Evolutionary conservation across 2,113 vertebrate species (phyloP).

Genomic region (Turdus rufiventris): DNA sequence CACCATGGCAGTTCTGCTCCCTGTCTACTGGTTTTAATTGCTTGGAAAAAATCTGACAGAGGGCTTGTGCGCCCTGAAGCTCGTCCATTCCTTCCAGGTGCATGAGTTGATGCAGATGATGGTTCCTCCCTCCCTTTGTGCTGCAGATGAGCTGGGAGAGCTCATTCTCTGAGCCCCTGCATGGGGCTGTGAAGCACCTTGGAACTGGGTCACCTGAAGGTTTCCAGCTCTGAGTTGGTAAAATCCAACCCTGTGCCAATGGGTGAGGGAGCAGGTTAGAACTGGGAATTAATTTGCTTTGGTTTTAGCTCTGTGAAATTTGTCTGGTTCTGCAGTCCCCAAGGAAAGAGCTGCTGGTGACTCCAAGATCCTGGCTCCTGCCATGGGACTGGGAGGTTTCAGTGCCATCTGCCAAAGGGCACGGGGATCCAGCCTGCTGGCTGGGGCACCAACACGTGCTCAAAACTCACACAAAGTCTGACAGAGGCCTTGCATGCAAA

Average conservation of each 20-base stretch:
- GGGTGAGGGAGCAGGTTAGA: not conserved
- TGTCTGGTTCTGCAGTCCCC: not conserved
- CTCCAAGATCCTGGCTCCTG: not conserved
- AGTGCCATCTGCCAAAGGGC: slow-evolving; percentile 31
- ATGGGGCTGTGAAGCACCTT: not conserved
- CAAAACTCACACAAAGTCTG: not conserved
- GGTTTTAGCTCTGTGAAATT: not conserved
- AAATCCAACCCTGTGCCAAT: not conserved
- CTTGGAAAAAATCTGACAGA: not conserved
- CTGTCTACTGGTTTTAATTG: not conserved
- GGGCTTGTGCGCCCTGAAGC: not conserved
- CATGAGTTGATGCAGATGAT: not conserved
- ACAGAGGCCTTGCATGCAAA: not conserved
- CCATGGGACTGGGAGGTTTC: not conserved
- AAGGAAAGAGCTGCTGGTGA: not conserved
- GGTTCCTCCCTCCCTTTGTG: not conserved
- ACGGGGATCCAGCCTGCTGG: not conserved
- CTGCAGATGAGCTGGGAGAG: not conserved
- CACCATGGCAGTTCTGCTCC: not conserved
- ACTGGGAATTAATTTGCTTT: not conserved
- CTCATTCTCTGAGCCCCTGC: not conserved
- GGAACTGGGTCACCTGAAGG: not conserved
- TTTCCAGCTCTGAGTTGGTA: not conserved
- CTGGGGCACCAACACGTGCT: not conserved
- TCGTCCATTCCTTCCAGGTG: not conserved